These are phyloP conservation scores for Amazona finschi DNA, from an alignment of 2,797 vertebrate species.

Conservation along the genomic window DNA sequence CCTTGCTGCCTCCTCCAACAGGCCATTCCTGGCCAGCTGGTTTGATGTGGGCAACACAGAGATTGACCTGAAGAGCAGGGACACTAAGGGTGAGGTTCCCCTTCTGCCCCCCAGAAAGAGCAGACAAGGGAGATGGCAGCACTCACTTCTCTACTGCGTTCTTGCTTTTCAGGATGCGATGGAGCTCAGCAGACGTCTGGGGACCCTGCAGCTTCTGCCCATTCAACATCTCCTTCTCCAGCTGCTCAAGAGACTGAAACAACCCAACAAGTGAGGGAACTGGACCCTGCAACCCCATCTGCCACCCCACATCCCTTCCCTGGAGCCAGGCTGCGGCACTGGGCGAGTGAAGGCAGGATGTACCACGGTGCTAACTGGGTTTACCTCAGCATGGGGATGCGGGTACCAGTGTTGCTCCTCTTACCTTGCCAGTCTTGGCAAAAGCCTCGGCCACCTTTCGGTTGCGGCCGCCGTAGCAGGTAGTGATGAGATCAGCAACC, in stretches of 20 bases:
- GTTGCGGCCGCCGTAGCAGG: constrained; percentile 96
- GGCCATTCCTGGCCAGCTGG: not conserved
- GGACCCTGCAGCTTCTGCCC: constrained; percentile 98
- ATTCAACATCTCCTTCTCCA: constrained; percentile 95
- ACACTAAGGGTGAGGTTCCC: not conserved
- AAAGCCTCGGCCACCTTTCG: constrained; percentile 94
- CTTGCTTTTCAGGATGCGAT: constrained; percentile 87
- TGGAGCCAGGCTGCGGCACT: not conserved
- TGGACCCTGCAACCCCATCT: not conserved
- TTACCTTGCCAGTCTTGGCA: constrained; percentile 82
- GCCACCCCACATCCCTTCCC: not conserved
- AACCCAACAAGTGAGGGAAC: not conserved
- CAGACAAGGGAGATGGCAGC: not conserved
- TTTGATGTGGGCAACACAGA: not conserved
- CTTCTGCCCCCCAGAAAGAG: not conserved
- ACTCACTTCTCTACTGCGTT: constrained; percentile 89
- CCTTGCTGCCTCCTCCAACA: not conserved
- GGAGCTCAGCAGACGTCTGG: constrained; percentile 87
- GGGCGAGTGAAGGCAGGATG: not conserved
- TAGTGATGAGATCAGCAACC: constrained; percentile 94
- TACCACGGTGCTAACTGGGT: not conserved
- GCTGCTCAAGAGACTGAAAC: constrained; percentile 88
- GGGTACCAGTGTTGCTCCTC: not conserved
- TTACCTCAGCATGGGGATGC: not conserved
- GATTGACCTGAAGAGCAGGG: not conserved